A percentile compares a stretch with the other conserved stretches of the same genome.
Conservation (phyloP, 2,113 vertebrate species). For the Sander vitreus region DNA sequence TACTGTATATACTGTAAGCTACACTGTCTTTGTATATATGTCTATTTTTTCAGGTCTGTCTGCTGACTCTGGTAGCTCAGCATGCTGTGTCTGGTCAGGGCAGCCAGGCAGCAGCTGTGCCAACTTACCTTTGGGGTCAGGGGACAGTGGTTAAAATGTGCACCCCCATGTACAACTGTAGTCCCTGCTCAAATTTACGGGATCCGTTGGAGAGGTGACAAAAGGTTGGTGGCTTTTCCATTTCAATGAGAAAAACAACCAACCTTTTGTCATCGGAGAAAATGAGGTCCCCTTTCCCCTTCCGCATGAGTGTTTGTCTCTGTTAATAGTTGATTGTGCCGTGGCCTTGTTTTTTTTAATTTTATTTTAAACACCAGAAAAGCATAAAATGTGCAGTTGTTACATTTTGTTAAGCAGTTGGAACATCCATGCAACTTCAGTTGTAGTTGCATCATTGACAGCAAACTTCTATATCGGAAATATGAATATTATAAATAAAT, state of each 20-base stretch:
- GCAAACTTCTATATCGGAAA: neutral
- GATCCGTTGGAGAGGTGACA: conserved; percentile 84
- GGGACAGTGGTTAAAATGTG: conserved; percentile 80
- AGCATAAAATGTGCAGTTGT: neutral
- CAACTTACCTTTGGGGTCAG: conserved; percentile 73
- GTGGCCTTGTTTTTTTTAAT: neutral
- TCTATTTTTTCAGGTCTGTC: conserved; percentile 80
- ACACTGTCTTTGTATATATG: conserved; percentile 46
- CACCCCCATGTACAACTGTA: conserved; percentile 67
- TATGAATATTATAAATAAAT: neutral
- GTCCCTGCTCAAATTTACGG: conserved; percentile 73
- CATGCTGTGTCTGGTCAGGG: conserved; percentile 85
- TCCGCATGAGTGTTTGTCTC: conserved; percentile 7
- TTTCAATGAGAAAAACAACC: conserved; percentile 83
- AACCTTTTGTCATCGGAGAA: conserved; percentile 86
- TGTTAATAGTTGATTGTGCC: neutral
- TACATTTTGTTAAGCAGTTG: neutral
- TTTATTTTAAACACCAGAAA: neutral
- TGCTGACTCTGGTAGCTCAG: conserved; percentile 74
- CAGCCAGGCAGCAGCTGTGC: conserved; percentile 82
- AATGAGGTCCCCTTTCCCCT: conserved; percentile 15
- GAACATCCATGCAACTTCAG: neutral
- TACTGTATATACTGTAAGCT: neutral
- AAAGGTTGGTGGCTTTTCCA: conserved; percentile 89
- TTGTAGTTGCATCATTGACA: neutral